Percentiles rank a stretch among this genome's conserved stretches.
Evolutionary conservation across 1,140 invertebrate species (phyloP).

Genomic region (Drosophila persimilis): DNA sequence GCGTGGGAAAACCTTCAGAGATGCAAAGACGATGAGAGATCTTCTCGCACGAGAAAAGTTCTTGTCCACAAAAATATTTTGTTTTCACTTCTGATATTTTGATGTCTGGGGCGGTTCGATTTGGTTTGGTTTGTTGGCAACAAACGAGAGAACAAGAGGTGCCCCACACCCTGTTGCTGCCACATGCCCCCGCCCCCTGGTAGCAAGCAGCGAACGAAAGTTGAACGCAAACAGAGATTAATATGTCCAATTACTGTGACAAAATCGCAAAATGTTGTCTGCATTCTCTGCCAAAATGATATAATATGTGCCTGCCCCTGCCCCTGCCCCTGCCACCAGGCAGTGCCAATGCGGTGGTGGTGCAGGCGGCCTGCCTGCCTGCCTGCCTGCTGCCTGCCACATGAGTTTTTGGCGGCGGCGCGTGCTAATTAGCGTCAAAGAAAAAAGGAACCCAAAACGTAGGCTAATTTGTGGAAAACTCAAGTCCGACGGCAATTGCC

Average conservation of each 20-base stretch:
- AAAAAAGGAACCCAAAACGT: constrained; percentile 62
- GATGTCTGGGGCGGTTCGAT: too few species aligned
- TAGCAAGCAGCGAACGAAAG: constrained; percentile 36
- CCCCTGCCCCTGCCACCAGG: constrained; percentile 19
- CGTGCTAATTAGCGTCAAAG: constrained; percentile 78
- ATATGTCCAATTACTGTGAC: constrained; percentile 83
- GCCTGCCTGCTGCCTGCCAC: constrained; percentile 2
- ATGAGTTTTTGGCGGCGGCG: constrained; percentile 55
- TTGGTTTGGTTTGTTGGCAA: too few species aligned
- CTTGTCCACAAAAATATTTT: too few species aligned
- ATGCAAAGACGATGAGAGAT: too few species aligned
- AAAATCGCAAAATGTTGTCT: constrained; percentile 82
- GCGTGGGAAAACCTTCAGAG: too few species aligned
- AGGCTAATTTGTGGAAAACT: constrained; percentile 78
- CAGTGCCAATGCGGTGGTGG: constrained; percentile 1
- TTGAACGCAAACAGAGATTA: constrained; percentile 81
- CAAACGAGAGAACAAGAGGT: too few species aligned
- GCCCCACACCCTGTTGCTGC: not conserved
- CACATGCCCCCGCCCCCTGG: constrained; percentile 14
- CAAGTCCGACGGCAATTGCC: constrained; percentile 30
- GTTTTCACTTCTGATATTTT: too few species aligned
- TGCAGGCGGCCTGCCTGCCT: constrained; percentile 3
- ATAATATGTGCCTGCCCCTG: constrained; percentile 58
- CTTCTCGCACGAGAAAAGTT: too few species aligned
- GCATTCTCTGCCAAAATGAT: constrained; percentile 71